Percentiles rank a stretch among this genome's conserved stretches.
phyloP scores from a whole-genome alignment of 1,140 invertebrate species.

The Palaemon carinicauda region DNA sequence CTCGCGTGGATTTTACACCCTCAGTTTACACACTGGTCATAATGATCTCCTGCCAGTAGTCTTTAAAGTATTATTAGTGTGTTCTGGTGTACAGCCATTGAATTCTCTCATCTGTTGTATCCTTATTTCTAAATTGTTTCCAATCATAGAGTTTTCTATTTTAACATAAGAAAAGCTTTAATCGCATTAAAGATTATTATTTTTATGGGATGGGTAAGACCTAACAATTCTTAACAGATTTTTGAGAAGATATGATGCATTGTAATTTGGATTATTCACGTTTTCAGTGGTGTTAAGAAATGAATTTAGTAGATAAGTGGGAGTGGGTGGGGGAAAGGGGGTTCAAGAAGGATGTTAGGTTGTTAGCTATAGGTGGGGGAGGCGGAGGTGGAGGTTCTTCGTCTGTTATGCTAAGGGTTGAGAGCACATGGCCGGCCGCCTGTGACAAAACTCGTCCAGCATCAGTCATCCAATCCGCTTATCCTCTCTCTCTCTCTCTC shows the following conservation, averaged over 20 bases:
- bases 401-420: neutral
- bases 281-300: neutral
- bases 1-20: too few relatives aligned
- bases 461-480: neutral
- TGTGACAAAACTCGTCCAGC: conserved; percentile 2
- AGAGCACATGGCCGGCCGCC: neutral
- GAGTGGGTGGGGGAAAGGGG: neutral
- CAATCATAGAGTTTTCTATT: too few relatives aligned
- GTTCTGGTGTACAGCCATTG: too few relatives aligned
- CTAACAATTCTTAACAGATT: too few relatives aligned
- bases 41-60: too few relatives aligned
- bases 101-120: too few relatives aligned
- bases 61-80: too few relatives aligned
- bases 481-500: neutral
- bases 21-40: too few relatives aligned
- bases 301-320: neutral
- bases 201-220: too few relatives aligned
- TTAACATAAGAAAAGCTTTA: too few relatives aligned
- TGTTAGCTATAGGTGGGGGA: neutral
- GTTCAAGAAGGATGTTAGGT: neutral
- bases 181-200: too few relatives aligned
- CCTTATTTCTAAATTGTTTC: too few relatives aligned
- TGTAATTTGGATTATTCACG: neutral
- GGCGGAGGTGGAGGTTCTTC: neutral
- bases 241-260: neutral